Base-by-base conservation (phyloP, 1,140 invertebrate genomes). In the Acyrthosiphon pisum region DNA sequence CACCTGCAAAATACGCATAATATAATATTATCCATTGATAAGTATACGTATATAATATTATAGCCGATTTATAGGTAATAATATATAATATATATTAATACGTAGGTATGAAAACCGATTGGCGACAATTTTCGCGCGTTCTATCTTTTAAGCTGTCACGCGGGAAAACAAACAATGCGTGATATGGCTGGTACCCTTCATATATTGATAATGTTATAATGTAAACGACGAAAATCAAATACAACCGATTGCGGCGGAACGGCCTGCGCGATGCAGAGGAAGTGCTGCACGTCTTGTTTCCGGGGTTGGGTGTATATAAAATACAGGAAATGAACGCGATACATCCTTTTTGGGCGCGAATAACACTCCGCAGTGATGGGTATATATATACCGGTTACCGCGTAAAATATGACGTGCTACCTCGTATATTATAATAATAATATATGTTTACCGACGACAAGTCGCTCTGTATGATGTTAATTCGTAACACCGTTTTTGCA, bases 241-340 rank as follows among this genome's bases (percentile, higher is more conserved):
- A 86, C 44, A 26, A 44, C 23, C n/a, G 37, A 86, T 35, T 37
- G n/a, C 50, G n/a, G 20, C 23, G 48, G 48, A 89, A 89, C n/a
- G 87, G 22, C n/a, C 30, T 68, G 60, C 56, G 30, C 3, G 26
- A 8, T 20, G 35, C 50, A 53, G 60, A 35, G 90, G 68, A 91
- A 83, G 44, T 91, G 30, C 48, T 37, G 30, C 35, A 48, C 20
- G 50, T 91, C 68, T 91, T 83, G 35, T 91, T 91, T 91, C 90
- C 68, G 90, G 60, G 68, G 90, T 48, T 35, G 68, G 68, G 90
- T 76, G 7, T 46, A 46, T 14, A 48, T 46, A n/a, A 48, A 48
- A 76, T 35, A 83, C 90, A 91, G 90, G 89, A 91, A 81, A 83
- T 91, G 68, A 91, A 91, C 41, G 26, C 87, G 35, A 37, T 89